Evolutionary conservation across 92 coral and sea anemone genomes (phyloP), one percentile per base, ranked within the genome.

Genomic region (Nematostella vectensis): DNA sequence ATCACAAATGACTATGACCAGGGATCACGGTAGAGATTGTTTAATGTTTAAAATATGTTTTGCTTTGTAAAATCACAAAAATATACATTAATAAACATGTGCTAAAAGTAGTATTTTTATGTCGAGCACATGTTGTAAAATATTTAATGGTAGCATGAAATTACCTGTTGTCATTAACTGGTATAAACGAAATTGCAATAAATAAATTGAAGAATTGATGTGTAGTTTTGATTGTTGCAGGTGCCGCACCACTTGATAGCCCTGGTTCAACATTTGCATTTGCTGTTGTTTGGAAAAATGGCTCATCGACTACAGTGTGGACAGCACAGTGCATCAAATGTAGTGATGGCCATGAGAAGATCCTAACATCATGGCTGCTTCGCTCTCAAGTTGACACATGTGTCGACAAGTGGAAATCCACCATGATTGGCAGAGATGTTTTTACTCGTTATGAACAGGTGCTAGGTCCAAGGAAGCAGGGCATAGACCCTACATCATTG

Each of bases 371-470:
- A 0, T 89, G 97, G 97, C 87, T 89, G 37, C 79, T 89, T 13
- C 86, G 97, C 9, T 81, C 95, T 18, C 54, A 48, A 45, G 97
- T 85, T 3, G 62, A 89, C 31, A 81, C 87, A 25, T 89, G 97
- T 48, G 65, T 89, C 17, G 87, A 89, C 70, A 89, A 85, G 69
- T 89, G 97, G 97, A 81, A 89, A 64, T 89, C 97, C 3, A 85
- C 95, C 30, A 54, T 52, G 47, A 77, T 89, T 59, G 97, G 97
- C 0, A 71, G 79, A 15, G 82, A 77, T 65, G 59, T 63, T 1
- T 77, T 76, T 65, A 83, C 88, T 13, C 74, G 85, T 27, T 65
- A 72, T 48, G 85, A 82, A 54, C 96, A 87, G 27, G 72, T 25
- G 8, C 45, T 33, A 26, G 86, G 89, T 15, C 89, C 85, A 11